Evolutionary conservation across 2,888 invertebrate genomes (phyloP).

Genomic region (Thymelicus sylvestris): DNA sequence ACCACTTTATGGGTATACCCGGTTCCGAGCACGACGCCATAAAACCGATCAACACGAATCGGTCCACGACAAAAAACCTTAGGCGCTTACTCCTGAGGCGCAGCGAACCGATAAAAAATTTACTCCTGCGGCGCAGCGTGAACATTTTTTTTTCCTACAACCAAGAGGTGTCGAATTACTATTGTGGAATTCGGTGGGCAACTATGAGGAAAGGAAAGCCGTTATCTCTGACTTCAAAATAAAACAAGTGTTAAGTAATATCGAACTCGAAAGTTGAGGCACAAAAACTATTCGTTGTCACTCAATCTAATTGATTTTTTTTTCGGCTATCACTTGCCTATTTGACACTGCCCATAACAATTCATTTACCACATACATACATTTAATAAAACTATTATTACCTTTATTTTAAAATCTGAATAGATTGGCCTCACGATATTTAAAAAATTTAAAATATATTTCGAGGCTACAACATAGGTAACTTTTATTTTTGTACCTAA

Average conservation of each 20-base stretch:
- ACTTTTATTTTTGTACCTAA: too few relatives aligned
- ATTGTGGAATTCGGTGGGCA: conserved; percentile 63
- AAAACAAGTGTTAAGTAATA: conserved; percentile 12
- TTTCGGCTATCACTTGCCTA: too few relatives aligned
- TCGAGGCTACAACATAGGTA: too few relatives aligned
- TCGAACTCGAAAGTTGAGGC: conserved; percentile 6
- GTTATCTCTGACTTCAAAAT: conserved; percentile 14
- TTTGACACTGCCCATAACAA: too few relatives aligned
- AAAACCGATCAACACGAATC: conserved; percentile 64
- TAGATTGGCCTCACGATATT: too few relatives aligned
- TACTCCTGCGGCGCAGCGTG: conserved; percentile 66
- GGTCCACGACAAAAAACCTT: conserved; percentile 58
- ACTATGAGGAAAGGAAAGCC: conserved; percentile 17
- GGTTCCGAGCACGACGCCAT: conserved; percentile 64
- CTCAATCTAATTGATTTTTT: conserved; percentile 1
- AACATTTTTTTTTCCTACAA: conserved; percentile 71
- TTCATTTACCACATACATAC: too few relatives aligned
- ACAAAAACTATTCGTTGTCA: conserved; percentile 5
- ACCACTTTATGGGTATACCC: conserved; percentile 64
- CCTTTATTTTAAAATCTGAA: too few relatives aligned
- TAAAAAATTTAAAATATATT: too few relatives aligned
- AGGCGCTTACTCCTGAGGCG: conserved; percentile 59
- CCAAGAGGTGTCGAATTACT: conserved; percentile 78
- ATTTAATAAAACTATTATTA: too few relatives aligned
- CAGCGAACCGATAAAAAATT: conserved; percentile 63